These are phyloP conservation scores for Metopolophium dirhodum DNA, from an alignment of 1,140 invertebrate genomes.

Conservation along the genomic window DNA sequence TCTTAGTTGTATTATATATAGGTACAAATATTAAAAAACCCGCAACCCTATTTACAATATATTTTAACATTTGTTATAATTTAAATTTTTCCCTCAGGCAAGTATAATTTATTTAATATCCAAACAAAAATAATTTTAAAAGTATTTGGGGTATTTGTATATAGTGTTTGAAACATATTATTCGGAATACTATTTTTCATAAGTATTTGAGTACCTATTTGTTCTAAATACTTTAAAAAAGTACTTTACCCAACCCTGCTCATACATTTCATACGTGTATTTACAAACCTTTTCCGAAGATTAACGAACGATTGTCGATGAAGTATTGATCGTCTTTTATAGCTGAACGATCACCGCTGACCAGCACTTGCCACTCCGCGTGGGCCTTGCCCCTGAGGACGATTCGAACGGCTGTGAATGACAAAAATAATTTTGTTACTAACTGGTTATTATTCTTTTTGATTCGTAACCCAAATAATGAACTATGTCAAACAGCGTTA, in stretches of 20 bases:
- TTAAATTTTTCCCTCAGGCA: background rate
- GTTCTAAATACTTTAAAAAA: background rate
- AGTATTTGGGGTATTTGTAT: background rate
- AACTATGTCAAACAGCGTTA: background rate
- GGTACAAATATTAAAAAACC: background rate
- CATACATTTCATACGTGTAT: background rate
- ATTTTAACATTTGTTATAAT: background rate
- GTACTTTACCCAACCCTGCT: background rate
- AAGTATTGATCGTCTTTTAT: conserved; percentile 85
- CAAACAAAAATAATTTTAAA: background rate
- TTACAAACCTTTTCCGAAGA: conserved; percentile 79
- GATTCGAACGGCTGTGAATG: conserved; percentile 74
- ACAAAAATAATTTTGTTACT: conserved; percentile 49
- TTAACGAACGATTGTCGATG: conserved; percentile 76
- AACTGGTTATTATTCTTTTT: background rate
- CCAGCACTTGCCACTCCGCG: conserved; percentile 82
- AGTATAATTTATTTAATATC: background rate
- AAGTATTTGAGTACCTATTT: background rate
- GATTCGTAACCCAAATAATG: background rate
- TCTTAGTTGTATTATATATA: background rate
- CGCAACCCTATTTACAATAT: background rate
- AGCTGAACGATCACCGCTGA: conserved; percentile 77
- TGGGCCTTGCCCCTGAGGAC: conserved; percentile 79
- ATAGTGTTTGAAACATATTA: background rate
- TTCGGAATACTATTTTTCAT: background rate